These are phyloP conservation scores for Perizoma affinitatum DNA, from an alignment of 2,888 invertebrate species.

Conservation along the genomic window DNA sequence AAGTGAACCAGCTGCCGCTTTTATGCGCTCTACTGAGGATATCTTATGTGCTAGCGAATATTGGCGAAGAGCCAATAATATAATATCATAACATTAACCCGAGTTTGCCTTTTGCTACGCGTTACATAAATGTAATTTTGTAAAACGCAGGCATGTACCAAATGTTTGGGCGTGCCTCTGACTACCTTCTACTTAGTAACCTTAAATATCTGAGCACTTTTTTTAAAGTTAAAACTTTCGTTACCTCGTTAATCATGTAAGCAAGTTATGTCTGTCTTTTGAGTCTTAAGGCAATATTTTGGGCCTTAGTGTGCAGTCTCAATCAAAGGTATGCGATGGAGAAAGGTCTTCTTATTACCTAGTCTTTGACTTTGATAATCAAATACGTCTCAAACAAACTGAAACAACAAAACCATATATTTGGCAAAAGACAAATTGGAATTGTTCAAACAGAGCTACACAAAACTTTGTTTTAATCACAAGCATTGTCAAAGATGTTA, in stretches of 20 bases:
- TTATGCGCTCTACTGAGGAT: conserved; percentile 35
- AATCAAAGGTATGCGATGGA: no score
- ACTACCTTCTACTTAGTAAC: neutral
- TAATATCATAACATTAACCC: conserved; percentile 60
- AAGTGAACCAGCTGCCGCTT: neutral
- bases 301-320: no score
- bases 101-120: conserved; percentile 30
- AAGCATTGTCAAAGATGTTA: conserved; percentile 14
- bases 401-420: no score
- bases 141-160: neutral
- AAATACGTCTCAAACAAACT: no score
- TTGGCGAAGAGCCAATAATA: conserved; percentile 64
- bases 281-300: no score
- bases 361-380: no score
- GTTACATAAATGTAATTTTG: conserved; percentile 14
- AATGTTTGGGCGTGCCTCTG: no score
- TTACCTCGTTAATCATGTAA: neutral
- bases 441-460: neutral
- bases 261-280: no score
- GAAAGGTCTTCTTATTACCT: no score
- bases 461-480: conserved; percentile 18
- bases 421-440: neutral
- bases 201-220: neutral
- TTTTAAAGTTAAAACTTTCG: neutral
- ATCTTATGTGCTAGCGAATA: conserved; percentile 52